A percentile compares a stretch with the other conserved stretches of the same genome.
Conservation (phyloP, 2,888 invertebrate genomes). For the Parasteatoda lunata region DNA sequence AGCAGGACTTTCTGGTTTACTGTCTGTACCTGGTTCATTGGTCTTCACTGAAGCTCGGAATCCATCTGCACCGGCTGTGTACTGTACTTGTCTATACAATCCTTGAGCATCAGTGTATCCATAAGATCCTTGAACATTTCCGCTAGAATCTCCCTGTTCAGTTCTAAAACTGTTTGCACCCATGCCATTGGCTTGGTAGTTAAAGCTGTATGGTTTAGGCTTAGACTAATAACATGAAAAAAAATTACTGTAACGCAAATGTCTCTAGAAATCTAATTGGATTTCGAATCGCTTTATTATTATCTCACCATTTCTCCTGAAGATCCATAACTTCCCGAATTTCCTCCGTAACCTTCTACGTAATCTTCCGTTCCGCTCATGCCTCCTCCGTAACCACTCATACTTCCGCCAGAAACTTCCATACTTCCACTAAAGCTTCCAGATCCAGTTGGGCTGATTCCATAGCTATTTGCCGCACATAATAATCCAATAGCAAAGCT, state of each 20-base stretch:
- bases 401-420: not conserved
- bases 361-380: not conserved
- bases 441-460: not conserved
- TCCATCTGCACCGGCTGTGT: not conserved
- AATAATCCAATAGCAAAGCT: not conserved
- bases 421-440: too few relatives aligned
- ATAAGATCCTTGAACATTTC: conserved; percentile 12
- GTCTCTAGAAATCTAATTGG: too few relatives aligned
- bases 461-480: not conserved
- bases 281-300: not conserved
- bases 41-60: conserved; percentile 18
- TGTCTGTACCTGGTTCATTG: not conserved
- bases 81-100: conserved; percentile 9
- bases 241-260: too few relatives aligned
- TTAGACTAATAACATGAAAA: not conserved
- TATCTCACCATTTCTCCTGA: not conserved
- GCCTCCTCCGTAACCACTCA: not conserved
- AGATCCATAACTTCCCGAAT: not conserved
- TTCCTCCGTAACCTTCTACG: not conserved
- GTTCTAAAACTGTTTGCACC: not conserved
- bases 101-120: conserved; percentile 18
- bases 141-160: conserved; percentile 10
- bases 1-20: too few relatives aligned
- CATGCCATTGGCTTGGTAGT: not conserved
- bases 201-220: conserved; percentile 18